Evolutionary conservation across 2,888 invertebrate genomes (phyloP), one percentile per base, ranked within the genome.

Genomic region (Trissolcus japonicus): DNA sequence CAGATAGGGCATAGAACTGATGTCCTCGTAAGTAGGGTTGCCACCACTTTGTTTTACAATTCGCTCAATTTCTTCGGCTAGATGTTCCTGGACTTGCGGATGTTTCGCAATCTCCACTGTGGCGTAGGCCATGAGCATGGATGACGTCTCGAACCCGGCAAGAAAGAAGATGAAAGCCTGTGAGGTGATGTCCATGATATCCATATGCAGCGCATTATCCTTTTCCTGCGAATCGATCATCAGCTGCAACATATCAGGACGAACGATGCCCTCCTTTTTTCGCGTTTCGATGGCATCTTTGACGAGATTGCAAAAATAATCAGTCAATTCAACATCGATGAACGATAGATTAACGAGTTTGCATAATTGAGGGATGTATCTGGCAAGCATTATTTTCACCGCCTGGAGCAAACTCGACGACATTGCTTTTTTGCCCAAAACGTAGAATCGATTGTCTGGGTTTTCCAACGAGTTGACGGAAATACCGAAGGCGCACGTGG

Each of bases 21-120:
- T 48, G 1, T 69, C 72, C 3, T 87, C 85, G 63, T 85, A 86
- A 0, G 82, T 77, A 0, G 82, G 56, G 1, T 81, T 29, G 0
- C 87, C 89, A 2, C 80, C 75, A 1, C 63, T 74, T 3, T 76
- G 35, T 0, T 72, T 56, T 41, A 82, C 21, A n/a, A 82, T 76
- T 3, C 48, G 14, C 46, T 88, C 88, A n/a, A 89, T 83, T 77
- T 89, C 88, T 0, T 76, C 54, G 7, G 76, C 80, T 63, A 92
- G 81, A 77, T 85, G 89, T 0, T 88, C 86, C 65, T 91, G 90
- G 0, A 91, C 78, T 0, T 90, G 85, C 0, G 86, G 85, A 76
- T 91, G 83, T 0, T 90, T 29, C 0, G 81, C 85, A 7, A 88
- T 41, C n/a, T 84, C 81, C 35, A 86, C 75, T 0, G 81, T 73